phyloP scores from a whole-genome alignment of 2,797 vertebrate genomes.

The Alcedo quadribrachys region DNA sequence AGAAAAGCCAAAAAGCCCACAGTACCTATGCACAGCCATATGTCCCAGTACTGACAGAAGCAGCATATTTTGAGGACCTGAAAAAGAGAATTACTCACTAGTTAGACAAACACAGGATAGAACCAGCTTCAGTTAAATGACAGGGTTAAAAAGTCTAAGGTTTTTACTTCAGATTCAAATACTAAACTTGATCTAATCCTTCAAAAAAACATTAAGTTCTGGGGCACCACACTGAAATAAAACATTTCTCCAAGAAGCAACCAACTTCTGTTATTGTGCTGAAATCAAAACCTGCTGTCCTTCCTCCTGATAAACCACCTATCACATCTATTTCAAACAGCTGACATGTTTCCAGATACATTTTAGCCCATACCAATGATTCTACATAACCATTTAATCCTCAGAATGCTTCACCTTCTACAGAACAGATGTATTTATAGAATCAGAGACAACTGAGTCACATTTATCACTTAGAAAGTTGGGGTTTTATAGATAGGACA shows the following conservation, averaged over 20 bases:
- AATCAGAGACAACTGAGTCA: neutral
- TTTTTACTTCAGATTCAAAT: neutral
- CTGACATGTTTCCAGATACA: neutral
- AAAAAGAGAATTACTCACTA: neutral
- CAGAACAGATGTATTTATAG: neutral
- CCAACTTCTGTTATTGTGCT: neutral
- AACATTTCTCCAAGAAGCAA: neutral
- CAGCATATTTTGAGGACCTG: neutral
- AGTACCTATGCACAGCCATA: too few species aligned
- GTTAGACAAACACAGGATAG: neutral
- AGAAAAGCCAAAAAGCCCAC: too few species aligned
- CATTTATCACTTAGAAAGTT: conserved; percentile 4
- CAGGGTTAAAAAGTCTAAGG: neutral
- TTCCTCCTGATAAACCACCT: neutral
- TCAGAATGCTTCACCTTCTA: neutral
- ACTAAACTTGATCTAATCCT: neutral
- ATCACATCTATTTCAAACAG: neutral
- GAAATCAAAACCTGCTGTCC: neutral
- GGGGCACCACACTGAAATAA: neutral
- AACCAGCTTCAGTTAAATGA: neutral
- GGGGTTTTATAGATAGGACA: neutral
- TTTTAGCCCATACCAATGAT: neutral
- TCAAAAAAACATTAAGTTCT: neutral
- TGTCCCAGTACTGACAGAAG: neutral
- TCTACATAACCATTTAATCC: neutral